Evolutionary conservation across 2,888 invertebrate species (phyloP).

Genomic region (Sinohyriopsis cumingii): DNA sequence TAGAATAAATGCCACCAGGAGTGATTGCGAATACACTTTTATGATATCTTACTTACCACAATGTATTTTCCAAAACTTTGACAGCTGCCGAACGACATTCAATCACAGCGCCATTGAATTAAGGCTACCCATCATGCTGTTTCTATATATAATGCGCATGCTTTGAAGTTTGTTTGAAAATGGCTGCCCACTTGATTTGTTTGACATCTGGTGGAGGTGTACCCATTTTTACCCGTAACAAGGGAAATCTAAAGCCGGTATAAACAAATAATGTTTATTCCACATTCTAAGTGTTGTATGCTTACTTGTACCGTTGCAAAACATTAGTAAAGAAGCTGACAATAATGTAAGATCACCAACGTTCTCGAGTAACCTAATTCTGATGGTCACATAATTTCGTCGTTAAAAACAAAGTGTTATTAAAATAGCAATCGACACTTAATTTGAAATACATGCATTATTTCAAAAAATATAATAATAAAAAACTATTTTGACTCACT

Average conservation of each 20-base stretch:
- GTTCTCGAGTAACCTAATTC: neutral
- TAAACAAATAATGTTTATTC: constrained; percentile 21
- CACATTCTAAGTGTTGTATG: neutral
- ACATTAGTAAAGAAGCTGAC: neutral
- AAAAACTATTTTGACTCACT: too few species aligned
- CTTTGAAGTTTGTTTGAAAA: constrained; percentile 66
- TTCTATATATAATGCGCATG: constrained; percentile 41
- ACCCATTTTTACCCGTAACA: constrained; percentile 89
- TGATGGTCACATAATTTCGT: too few species aligned
- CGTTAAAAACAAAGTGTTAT: too few species aligned
- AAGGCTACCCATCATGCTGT: constrained; percentile 39
- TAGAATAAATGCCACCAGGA: too few species aligned
- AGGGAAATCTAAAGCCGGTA: constrained; percentile 81
- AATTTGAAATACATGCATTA: too few species aligned
- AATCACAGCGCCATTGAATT: constrained; percentile 48
- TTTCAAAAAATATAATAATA: too few species aligned
- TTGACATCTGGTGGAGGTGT: constrained; percentile 89
- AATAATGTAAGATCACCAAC: neutral
- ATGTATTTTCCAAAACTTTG: constrained; percentile 20
- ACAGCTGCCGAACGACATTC: constrained; percentile 32
- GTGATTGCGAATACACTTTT: too few species aligned
- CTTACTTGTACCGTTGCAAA: neutral
- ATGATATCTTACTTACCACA: too few species aligned
- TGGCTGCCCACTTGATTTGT: constrained; percentile 87
- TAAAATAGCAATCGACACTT: too few species aligned